Evolutionary conservation across 2,797 vertebrate species (phyloP), one percentile per base, ranked within the genome.

Genomic region (Hippoglossus hippoglossus): DNA sequence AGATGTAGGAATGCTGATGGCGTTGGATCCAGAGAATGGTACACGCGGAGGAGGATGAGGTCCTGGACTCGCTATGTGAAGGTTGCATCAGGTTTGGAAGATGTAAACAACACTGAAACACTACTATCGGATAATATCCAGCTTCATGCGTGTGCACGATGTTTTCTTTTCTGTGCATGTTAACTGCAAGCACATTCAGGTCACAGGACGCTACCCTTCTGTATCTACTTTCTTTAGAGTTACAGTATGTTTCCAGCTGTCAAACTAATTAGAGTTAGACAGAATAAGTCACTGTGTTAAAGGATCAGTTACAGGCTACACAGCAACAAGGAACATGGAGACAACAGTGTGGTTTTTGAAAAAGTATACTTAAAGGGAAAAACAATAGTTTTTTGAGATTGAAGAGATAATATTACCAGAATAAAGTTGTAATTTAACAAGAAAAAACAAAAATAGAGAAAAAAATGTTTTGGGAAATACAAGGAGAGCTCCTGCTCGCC

Each of bases 1-100:
- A 76, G 66, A 72, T 80, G 73, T 28, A 50, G 80, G 73, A 87
- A 83, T 77, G 75, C 73, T 76, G 54, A 67, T 67, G 67, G 79
- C 0, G 15, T 53, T 15, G n/a, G 46, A 71, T 63, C 41, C 41
- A 78, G 21, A 75, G 51, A 79, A 66, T 36, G 44, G 66, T 63
- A 67, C n/a, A 72, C 53, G 31, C 16, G 24, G 39, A 34, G 11
- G 52, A 59, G 47, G 47, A 63, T 58, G 18, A 31, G 68, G 50
- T 56, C 41, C 49, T 56, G 47, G 7, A 53, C 18, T 81, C 5
- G 2, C 25, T 18, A 16, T 81, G 65, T 71, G 69, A 73, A 67
- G 44, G 53, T 64, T 64, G 52, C 63, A 39, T 70, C 66, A 50
- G 13, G 53, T 66, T 80, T 53, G 36, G 41, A 50, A 72, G 56